Evolutionary conservation across 2,888 invertebrate genomes (phyloP).

Genomic region (Prosapia bicincta): DNA sequence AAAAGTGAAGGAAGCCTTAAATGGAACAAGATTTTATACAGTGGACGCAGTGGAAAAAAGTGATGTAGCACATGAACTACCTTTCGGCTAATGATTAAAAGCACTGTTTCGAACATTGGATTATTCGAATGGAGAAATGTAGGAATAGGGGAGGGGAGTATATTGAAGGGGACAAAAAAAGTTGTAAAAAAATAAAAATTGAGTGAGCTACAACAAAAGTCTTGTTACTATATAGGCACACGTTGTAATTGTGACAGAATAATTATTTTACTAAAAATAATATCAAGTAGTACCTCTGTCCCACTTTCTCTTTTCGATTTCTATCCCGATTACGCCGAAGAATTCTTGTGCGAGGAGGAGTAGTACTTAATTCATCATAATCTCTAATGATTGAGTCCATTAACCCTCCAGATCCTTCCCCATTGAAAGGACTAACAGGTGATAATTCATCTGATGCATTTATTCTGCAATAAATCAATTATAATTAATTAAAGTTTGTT

Average conservation of each 20-base stretch:
- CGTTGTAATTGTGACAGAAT: background rate
- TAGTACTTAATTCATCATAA: slow-evolving; percentile 65
- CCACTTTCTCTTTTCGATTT: slow-evolving; percentile 53
- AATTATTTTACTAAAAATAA: background rate
- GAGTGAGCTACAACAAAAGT: background rate
- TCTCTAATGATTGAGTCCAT: slow-evolving; percentile 39
- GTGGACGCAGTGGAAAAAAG: no score
- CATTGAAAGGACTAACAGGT: slow-evolving; percentile 11
- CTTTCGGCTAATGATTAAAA: no score
- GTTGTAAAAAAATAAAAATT: no score
- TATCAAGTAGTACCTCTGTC: slow-evolving; percentile 4
- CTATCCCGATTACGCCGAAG: slow-evolving; percentile 48
- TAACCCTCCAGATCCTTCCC: slow-evolving; percentile 29
- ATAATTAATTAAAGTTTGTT: no score
- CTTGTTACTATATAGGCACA: background rate
- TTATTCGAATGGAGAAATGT: no score
- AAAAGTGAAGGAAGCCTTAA: no score
- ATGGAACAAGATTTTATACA: no score
- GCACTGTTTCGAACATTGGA: no score
- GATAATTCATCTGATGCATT: slow-evolving; percentile 11
- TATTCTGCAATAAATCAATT: background rate
- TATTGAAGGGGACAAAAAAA: no score
- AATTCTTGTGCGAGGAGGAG: slow-evolving; percentile 74
- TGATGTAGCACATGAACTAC: no score
- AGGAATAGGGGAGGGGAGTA: no score